Evolutionary conservation across 2,888 invertebrate species (phyloP).

Genomic region (Opisthograptis luteolata): DNA sequence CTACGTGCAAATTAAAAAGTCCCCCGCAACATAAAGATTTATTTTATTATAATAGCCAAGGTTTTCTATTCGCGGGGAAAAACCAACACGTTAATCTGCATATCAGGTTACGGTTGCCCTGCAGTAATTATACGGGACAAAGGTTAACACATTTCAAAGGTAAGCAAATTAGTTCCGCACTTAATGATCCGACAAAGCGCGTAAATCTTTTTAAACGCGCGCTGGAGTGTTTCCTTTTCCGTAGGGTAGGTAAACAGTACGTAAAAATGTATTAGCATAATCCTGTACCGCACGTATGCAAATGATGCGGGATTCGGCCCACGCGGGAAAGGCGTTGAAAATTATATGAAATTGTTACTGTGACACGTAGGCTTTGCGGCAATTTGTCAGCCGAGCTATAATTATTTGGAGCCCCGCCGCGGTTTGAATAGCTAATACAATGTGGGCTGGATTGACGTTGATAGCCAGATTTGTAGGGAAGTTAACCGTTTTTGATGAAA

Average conservation of each 20-base stretch:
- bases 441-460: constrained; percentile 45
- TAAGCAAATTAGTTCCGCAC: constrained; percentile 84
- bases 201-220: constrained; percentile 83
- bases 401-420: constrained; percentile 67
- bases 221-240: constrained; percentile 78
- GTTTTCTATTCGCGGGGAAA: constrained; percentile 45
- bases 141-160: constrained; percentile 83
- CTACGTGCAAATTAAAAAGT: constrained; percentile 62
- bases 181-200: constrained; percentile 84
- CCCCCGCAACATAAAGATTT: constrained; percentile 28
- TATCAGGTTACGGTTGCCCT: constrained; percentile 75
- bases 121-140: constrained; percentile 77
- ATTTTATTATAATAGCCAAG: constrained; percentile 30
- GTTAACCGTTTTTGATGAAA: constrained; percentile 16
- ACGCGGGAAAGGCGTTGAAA: constrained; percentile 75
- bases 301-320: constrained; percentile 71
- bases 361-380: constrained; percentile 76
- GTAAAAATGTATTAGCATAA: constrained; percentile 83
- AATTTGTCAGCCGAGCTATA: constrained; percentile 82
- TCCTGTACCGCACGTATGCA: constrained; percentile 78
- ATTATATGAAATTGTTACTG: constrained; percentile 82
- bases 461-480: constrained; percentile 13
- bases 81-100: constrained; percentile 70
- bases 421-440: constrained; percentile 57
- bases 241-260: constrained; percentile 68